phyloP scores from a whole-genome alignment of 2,113 vertebrate genomes.

The Dasyurus viverrinus region DNA sequence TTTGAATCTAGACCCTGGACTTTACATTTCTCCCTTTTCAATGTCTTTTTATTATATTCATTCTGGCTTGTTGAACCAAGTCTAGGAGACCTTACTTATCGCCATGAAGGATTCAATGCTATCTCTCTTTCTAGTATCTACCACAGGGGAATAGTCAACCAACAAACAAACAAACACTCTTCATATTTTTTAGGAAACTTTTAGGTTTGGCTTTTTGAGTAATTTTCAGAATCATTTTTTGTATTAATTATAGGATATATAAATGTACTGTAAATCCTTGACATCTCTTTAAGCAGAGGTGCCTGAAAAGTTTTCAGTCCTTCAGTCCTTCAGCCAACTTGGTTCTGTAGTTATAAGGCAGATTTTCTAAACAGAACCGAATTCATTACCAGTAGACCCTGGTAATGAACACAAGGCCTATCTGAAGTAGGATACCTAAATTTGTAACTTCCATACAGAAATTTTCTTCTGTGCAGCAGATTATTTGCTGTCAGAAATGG shows the following conservation, averaged over 20 bases:
- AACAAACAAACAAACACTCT: background rate
- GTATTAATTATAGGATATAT: background rate
- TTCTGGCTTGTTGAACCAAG: background rate
- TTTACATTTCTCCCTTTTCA: background rate
- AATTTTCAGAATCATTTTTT: background rate
- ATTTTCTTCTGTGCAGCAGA: constrained; percentile 44
- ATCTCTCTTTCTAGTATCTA: background rate
- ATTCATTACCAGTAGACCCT: background rate
- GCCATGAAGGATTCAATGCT: background rate
- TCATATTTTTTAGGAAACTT: background rate
- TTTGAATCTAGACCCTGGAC: background rate
- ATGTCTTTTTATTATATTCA: background rate
- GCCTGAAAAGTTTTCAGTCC: background rate
- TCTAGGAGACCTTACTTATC: background rate
- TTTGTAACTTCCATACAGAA: constrained; percentile 22
- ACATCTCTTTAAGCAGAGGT: background rate
- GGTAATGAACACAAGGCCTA: background rate
- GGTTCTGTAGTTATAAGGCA: background rate
- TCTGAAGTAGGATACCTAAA: constrained; percentile 14
- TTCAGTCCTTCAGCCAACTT: background rate
- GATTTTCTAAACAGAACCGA: background rate
- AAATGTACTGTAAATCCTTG: background rate
- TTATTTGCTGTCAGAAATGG: constrained; percentile 66
- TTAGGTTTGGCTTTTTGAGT: background rate
- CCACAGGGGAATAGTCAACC: background rate